Base-by-base conservation (phyloP, 2,113 vertebrate species). In the Mixornis gularis region DNA sequence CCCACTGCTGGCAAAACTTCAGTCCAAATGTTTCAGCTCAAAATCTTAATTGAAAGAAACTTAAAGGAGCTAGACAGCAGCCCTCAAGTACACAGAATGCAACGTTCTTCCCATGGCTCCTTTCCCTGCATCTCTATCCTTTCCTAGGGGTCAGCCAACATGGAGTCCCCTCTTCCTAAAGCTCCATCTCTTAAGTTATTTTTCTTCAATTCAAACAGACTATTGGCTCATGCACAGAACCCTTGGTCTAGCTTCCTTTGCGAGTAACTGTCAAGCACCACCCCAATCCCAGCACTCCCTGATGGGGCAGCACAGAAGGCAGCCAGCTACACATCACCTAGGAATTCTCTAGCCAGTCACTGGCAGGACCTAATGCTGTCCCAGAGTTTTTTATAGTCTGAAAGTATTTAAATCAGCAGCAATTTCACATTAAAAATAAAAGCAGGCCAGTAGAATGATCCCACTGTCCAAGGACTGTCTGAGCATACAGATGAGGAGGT, bases 1-100 rank as follows among this genome's bases (percentile, higher is more conserved):
- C 87, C 88, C 76, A 70, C 43, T 58, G 85, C 82, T 96, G 96
- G 94, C 96, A 96, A 87, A 93, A 89, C 91, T 94, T 95, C 95
- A 95, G 74, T 93, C 93, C 91, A 25, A 87, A 60, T 5, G 18
- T 41, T 82, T 74, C 56, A 59, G 55, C 59, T 83, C 85, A 93
- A 84, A 68, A 85, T 51, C 88, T 91, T 76, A 94, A 95, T 1
- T 90, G 87, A 93, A 96, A 94, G 77, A 94, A 90, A 93, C 71
- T 74, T 74, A 71, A 92, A 92, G 89, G 80, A 80, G 91, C 76
- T 27, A 82, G 56, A 79, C 51, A 73, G 93, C 87, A 92, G 95
- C 59, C 92, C 62, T 29, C 22, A 41, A 83, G 73, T 9, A 74
- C 10, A 84, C 59, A 92, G 56, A 86, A 55, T 2, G 25, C 69